Evolutionary conservation across 53 echinoderm and acorn worm species (phyloP), one percentile per base, ranked within the genome.

Genomic region (Astropecten irregularis): DNA sequence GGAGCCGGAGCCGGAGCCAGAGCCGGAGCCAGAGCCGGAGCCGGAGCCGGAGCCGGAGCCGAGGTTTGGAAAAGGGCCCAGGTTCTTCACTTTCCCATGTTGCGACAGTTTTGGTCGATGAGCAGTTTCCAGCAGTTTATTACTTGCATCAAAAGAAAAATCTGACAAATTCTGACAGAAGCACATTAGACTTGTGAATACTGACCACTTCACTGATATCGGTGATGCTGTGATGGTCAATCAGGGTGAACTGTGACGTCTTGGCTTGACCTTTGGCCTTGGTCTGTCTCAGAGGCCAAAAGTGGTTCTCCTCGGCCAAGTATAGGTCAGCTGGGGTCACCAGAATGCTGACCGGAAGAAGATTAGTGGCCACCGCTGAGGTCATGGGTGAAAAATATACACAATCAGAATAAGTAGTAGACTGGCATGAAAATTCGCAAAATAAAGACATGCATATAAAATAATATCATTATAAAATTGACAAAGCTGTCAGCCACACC

Each of bases 141-240:
- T n/a, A n/a, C n/a, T n/a, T n/a, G n/a, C n/a, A n/a, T n/a, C n/a
- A n/a, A n/a, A n/a, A n/a, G n/a, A n/a, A n/a, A n/a, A 18, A n/a
- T 55, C 50, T 58, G 13, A 40, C 10, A n/a, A n/a, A n/a, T n/a
- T n/a, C n/a, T n/a, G n/a, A n/a, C n/a, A n/a, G n/a, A n/a, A n/a
- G n/a, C n/a, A n/a, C n/a, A n/a, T n/a, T n/a, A n/a, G n/a, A n/a
- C n/a, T n/a, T n/a, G n/a, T n/a, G n/a, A n/a, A 18, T 38, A 73
- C 95, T 90, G 51, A 93, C 95, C 85, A 95, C 56, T 60, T 85
- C 92, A 38, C 88, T 66, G 50, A 95, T 81, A 59, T 95, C 92
- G 26, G 90, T 92, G 53, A 95, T 90, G 37, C 69, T 88, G 49
- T 91, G 88, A 32, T 93, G 83, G 47, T 88, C 88, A 33, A 76